phyloP scores from a whole-genome alignment of 2,888 invertebrate species.

The Neria commutata region DNA sequence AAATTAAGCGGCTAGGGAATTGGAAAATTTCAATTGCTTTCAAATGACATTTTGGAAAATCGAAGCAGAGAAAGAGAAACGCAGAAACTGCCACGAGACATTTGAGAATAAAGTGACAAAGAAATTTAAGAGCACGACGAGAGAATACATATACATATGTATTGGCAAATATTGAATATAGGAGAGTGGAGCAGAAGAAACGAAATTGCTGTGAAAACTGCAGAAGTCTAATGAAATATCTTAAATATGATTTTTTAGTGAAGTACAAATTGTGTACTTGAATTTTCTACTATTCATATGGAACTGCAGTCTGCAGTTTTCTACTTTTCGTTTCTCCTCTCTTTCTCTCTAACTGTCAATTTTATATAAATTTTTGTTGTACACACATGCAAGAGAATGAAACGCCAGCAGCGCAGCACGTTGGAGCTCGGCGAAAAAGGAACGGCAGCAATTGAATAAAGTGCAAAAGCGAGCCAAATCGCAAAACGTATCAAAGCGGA shows the following conservation, averaged over 20 bases:
- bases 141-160: neutral
- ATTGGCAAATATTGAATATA: too few species aligned
- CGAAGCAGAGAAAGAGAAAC: neutral
- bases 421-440: constrained; percentile 13
- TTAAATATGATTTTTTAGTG: neutral
- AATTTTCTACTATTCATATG: neutral
- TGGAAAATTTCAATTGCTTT: neutral
- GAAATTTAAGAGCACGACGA: neutral
- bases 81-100: constrained; percentile 25
- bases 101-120: neutral
- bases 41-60: neutral
- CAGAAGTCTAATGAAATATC: neutral
- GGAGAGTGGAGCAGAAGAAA: neutral
- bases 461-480: constrained; percentile 17
- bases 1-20: too few species aligned
- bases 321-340: neutral
- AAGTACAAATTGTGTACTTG: too few species aligned
- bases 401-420: constrained; percentile 13
- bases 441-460: constrained; percentile 30
- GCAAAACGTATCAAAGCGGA: constrained; percentile 6
- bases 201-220: neutral
- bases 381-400: neutral
- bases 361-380: constrained; percentile 10
- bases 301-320: neutral
- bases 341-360: constrained; percentile 17